phyloP scores from a whole-genome alignment of 2,888 invertebrate genomes.

The Caenorhabditis virilis region DNA sequence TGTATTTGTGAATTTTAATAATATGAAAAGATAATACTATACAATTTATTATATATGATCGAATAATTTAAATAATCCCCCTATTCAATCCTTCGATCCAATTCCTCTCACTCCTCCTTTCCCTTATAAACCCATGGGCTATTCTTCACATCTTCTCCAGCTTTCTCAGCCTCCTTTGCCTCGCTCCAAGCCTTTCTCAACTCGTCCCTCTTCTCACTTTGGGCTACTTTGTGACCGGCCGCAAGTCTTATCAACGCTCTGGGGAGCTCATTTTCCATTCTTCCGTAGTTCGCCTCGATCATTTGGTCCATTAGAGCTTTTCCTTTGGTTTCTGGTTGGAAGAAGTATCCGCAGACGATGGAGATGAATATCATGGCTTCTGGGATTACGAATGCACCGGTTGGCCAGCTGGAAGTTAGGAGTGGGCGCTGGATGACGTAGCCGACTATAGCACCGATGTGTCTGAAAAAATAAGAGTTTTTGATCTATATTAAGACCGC shows the following conservation, averaged over 20 bases:
- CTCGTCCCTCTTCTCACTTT: slow-evolving; percentile 50
- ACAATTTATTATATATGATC: no score
- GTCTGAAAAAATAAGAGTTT: slow-evolving; percentile 34
- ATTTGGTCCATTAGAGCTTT: slow-evolving; percentile 64
- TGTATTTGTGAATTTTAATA: no score
- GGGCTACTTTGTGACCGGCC: slow-evolving; percentile 59
- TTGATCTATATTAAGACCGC: no score
- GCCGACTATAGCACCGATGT: slow-evolving; percentile 61
- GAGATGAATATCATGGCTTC: slow-evolving; percentile 56
- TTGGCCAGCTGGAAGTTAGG: slow-evolving; percentile 45
- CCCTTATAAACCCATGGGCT: slow-evolving; percentile 49
- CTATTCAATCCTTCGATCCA: no score
- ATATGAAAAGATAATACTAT: no score
- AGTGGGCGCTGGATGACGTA: slow-evolving; percentile 57
- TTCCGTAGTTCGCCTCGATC: slow-evolving; percentile 59
- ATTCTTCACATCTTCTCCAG: slow-evolving; percentile 32
- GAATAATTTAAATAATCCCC: no score
- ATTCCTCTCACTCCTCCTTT: slow-evolving; percentile 1
- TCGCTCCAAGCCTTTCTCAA: slow-evolving; percentile 39
- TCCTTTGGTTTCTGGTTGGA: slow-evolving; percentile 62
- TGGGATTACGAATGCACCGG: slow-evolving; percentile 58
- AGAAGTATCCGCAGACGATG: slow-evolving; percentile 56
- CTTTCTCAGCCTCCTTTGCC: slow-evolving; percentile 32
- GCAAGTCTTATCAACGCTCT: slow-evolving; percentile 60
- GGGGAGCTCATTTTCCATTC: slow-evolving; percentile 58